A percentile compares a stretch with the other conserved stretches of the same genome.
These are phyloP conservation scores for Gobionotothen gibberifrons DNA, from an alignment of 2,797 vertebrate genomes.

Conservation along the genomic window DNA sequence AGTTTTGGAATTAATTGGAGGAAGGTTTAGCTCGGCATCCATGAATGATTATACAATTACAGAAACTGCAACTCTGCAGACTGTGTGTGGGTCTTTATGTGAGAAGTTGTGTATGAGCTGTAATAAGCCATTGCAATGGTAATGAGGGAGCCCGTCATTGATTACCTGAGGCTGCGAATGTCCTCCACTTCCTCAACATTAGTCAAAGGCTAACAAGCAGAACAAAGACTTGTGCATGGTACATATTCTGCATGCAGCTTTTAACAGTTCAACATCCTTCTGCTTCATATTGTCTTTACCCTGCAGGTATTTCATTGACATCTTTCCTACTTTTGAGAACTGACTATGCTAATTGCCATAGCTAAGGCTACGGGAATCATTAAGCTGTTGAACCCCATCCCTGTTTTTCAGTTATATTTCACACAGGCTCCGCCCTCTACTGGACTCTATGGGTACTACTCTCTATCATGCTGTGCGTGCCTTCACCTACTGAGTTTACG, in stretches of 20 bases:
- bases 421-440: no score
- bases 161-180: slow-evolving; percentile 61
- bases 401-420: no score
- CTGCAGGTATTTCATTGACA: slow-evolving; percentile 26
- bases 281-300: slow-evolving; percentile 9
- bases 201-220: slow-evolving; percentile 60
- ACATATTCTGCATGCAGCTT: slow-evolving; percentile 33
- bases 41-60: slow-evolving; percentile 66
- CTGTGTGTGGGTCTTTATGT: slow-evolving; percentile 15
- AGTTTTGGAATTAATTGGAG: slow-evolving; percentile 61
- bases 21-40: slow-evolving; percentile 45
- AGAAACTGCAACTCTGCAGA: slow-evolving; percentile 19
- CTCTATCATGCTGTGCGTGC: no score
- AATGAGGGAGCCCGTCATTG: slow-evolving; percentile 61
- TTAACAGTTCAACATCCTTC: slow-evolving; percentile 18
- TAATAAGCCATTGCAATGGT: slow-evolving; percentile 42
- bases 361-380: no score
- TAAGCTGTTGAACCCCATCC: no score
- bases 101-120: slow-evolving; percentile 14
- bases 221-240: slow-evolving; percentile 45
- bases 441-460: no score
- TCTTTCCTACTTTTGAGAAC: slow-evolving; percentile 15
- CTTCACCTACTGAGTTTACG: no score
- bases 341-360: slow-evolving; percentile 9
- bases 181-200: slow-evolving; percentile 51